phyloP scores from a whole-genome alignment of 2,797 vertebrate genomes.

The Picus viridis region DNA sequence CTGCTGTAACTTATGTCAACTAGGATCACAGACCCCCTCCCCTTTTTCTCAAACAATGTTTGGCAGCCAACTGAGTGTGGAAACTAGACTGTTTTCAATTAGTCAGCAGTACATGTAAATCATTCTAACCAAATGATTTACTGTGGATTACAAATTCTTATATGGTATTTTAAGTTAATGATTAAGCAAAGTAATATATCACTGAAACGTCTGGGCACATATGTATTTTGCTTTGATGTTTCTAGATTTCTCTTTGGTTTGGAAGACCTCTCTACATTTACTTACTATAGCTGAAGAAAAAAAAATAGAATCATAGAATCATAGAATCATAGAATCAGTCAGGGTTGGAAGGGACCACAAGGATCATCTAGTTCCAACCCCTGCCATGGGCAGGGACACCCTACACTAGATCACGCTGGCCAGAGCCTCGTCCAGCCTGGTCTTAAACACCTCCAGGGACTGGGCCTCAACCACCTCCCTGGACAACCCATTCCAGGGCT shows the following conservation, averaged over 20 bases:
- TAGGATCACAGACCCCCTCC: slow-evolving; percentile 50
- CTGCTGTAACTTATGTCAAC: slow-evolving; percentile 77
- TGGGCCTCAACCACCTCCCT: too few species aligned
- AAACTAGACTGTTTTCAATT: slow-evolving; percentile 82
- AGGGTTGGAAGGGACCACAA: too few species aligned
- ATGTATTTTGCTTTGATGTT: slow-evolving; percentile 64
- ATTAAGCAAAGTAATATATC: slow-evolving; percentile 77
- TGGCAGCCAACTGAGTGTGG: slow-evolving; percentile 72
- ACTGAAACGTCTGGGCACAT: slow-evolving; percentile 69
- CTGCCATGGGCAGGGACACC: too few species aligned
- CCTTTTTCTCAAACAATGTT: slow-evolving; percentile 61
- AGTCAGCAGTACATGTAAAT: slow-evolving; percentile 79
- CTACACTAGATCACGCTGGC: too few species aligned
- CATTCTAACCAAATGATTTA: slow-evolving; percentile 79
- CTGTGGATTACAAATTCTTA: slow-evolving; percentile 78
- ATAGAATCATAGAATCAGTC: too few species aligned
- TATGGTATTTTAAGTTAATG: slow-evolving; percentile 77
- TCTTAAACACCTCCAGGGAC: too few species aligned
- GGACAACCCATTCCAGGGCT: too few species aligned
- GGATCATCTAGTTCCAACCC: too few species aligned
- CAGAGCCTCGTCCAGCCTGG: too few species aligned
- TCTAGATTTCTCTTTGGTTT: slow-evolving; percentile 58
- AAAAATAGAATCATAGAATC: too few species aligned
- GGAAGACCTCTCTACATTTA: background rate
- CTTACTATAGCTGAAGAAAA: background rate